A percentile compares a stretch with the other conserved stretches of the same genome.
Conservation (phyloP, 2,113 vertebrate species). For the Hippolais icterina region DNA sequence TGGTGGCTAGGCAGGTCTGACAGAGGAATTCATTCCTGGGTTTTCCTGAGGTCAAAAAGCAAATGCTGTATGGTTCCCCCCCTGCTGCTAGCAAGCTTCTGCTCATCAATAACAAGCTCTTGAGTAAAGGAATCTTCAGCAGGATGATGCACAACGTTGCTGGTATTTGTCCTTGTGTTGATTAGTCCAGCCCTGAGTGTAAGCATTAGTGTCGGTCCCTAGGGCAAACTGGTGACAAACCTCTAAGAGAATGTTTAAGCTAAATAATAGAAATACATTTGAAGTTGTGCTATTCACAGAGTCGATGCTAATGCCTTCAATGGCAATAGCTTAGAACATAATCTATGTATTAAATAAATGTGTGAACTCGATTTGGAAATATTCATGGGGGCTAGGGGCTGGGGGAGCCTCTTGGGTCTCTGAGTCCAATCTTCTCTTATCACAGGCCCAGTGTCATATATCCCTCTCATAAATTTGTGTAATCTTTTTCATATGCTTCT, state of each 20-base stretch:
- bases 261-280: not conserved
- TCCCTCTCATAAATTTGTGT: not conserved
- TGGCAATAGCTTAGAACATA: not conserved
- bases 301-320: not conserved
- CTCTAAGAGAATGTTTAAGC: not conserved
- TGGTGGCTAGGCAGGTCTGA: not conserved
- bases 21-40: not conserved
- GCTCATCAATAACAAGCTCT: not conserved
- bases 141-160: not conserved
- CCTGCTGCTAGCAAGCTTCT: not conserved
- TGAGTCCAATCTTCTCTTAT: not conserved
- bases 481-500: constrained; percentile 9
- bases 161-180: not conserved
- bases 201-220: not conserved
- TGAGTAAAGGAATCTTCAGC: not conserved
- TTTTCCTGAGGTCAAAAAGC: not conserved
- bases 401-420: not conserved
- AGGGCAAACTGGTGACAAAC: not conserved
- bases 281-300: not conserved
- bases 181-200: not conserved
- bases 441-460: not conserved
- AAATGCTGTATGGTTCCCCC: not conserved
- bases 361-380: constrained; percentile 44
- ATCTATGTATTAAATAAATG: constrained; percentile 3
- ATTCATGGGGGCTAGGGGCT: not conserved